Percentiles rank a stretch among this genome's conserved stretches.
These are phyloP conservation scores for Vireo griseus DNA, from an alignment of 2,797 vertebrate species.

Conservation along the genomic window DNA sequence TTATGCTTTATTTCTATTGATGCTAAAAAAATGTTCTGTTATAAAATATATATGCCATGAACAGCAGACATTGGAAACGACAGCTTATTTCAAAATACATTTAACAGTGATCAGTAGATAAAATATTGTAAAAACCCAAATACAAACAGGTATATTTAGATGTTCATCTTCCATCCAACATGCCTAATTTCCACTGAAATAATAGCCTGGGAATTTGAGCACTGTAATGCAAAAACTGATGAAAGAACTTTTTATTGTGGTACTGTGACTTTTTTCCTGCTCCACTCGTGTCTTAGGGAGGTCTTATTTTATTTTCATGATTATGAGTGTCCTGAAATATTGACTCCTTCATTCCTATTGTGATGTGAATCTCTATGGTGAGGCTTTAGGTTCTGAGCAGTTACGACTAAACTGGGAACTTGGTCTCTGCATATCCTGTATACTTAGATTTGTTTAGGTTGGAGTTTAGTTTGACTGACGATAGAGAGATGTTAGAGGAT, in stretches of 20 bases:
- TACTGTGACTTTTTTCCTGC: not conserved
- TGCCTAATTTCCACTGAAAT: not conserved
- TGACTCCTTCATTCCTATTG: not conserved
- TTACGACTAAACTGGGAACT: not conserved
- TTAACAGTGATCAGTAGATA: not conserved
- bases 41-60: not conserved
- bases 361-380: not conserved
- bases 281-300: not conserved
- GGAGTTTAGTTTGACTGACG: not conserved
- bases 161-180: not conserved
- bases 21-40: not conserved
- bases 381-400: not conserved
- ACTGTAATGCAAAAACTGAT: not conserved
- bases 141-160: not conserved
- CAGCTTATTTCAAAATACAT: not conserved
- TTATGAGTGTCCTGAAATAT: not conserved
- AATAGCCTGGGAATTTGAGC: not conserved
- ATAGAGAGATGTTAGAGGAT: not conserved
- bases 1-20: not conserved
- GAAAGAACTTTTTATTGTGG: not conserved
- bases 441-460: not conserved
- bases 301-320: not conserved
- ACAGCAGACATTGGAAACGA: not conserved
- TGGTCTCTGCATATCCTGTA: not conserved
- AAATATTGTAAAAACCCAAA: not conserved